Conservation (phyloP, 2,888 invertebrate species). For the Suillia variegata region DNA sequence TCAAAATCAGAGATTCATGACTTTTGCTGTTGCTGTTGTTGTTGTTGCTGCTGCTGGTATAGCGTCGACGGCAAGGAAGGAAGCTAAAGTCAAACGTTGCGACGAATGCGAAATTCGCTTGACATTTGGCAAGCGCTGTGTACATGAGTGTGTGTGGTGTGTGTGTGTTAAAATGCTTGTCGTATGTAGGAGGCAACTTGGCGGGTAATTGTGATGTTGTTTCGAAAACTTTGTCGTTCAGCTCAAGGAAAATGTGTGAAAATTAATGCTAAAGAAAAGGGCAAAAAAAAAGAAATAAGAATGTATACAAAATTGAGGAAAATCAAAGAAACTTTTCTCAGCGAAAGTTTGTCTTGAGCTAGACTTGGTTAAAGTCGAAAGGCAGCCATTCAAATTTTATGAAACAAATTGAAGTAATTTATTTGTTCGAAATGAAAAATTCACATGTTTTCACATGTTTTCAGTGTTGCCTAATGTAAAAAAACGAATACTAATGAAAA, state of each 20-base stretch:
- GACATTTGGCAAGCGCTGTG: neutral
- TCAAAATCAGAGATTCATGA: no score
- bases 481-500: no score
- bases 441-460: no score
- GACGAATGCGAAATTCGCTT: neutral
- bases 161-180: neutral
- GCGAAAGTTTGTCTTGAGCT: no score
- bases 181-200: neutral
- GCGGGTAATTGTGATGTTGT: constrained; percentile 17
- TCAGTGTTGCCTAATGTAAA: no score
- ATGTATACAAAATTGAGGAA: neutral
- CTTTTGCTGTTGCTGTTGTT: neutral
- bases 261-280: neutral
- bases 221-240: constrained; percentile 10
- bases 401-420: no score
- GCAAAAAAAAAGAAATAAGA: neutral
- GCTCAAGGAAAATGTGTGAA: neutral
- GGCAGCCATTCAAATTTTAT: no score
- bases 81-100: no score
- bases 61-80: no score
- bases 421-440: no score
- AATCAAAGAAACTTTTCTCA: neutral
- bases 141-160: neutral
- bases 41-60: no score
- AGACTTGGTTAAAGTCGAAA: no score